phyloP scores from a whole-genome alignment of 2,797 vertebrate species.

The Eurystomus glaucurus region DNA sequence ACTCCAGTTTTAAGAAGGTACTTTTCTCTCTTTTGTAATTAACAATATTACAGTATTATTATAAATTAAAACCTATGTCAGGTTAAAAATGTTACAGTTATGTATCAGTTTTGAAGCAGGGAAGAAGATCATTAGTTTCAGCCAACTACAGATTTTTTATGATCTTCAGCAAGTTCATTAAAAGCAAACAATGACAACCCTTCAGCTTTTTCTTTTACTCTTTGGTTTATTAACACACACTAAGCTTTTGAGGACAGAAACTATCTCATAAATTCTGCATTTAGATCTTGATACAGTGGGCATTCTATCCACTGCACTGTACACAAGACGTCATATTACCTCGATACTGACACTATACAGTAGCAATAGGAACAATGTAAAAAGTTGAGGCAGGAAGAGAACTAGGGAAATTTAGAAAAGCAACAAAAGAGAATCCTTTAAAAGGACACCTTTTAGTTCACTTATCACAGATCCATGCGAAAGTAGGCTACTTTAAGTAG shows the following conservation, averaged over 20 bases:
- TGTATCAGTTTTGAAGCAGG: not conserved
- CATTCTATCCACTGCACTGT: not conserved
- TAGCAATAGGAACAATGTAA: not conserved
- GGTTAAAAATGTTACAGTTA: not conserved
- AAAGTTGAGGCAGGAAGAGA: not conserved
- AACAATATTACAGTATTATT: not conserved
- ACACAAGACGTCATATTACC: not conserved
- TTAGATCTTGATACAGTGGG: not conserved
- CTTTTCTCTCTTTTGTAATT: not conserved
- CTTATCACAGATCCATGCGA: not conserved
- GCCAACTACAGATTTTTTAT: not conserved
- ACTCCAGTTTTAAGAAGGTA: not conserved
- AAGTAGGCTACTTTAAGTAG: not conserved
- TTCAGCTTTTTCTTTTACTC: not conserved
- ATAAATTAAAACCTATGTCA: not conserved
- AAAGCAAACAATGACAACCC: not conserved
- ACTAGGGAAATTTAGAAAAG: not conserved
- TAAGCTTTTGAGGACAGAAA: not conserved
- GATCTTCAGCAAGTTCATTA: constrained; percentile 1
- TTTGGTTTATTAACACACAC: not conserved
- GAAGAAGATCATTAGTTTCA: not conserved
- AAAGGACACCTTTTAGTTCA: not conserved
- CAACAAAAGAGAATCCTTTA: not conserved
- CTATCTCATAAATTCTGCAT: not conserved
- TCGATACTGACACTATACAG: not conserved